Conservation (phyloP, 2,888 invertebrate species). For the Netelia fuscicornis region DNA sequence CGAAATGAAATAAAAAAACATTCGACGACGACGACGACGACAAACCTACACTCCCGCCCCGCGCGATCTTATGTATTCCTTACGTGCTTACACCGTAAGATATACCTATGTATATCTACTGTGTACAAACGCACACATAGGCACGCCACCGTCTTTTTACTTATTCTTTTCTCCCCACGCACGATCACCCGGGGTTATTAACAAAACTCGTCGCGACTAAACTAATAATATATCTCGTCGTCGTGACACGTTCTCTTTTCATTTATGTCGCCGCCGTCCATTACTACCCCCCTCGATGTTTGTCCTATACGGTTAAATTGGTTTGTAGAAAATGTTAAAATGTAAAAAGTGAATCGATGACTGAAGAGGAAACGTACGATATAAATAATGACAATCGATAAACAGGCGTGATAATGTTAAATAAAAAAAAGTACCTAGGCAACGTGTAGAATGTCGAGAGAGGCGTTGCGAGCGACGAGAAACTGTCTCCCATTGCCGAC, state of each 20-base stretch:
- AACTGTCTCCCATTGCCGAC: slow-evolving; percentile 20
- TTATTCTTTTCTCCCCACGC: slow-evolving; percentile 57
- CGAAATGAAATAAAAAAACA: slow-evolving; percentile 20
- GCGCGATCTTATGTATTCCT: slow-evolving; percentile 59
- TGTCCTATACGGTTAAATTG: not conserved
- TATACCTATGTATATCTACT: slow-evolving; percentile 37
- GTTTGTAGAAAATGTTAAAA: slow-evolving; percentile 80
- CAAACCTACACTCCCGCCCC: slow-evolving; percentile 50
- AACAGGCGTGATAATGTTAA: slow-evolving; percentile 76
- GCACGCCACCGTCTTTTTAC: slow-evolving; percentile 62
- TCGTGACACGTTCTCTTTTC: slow-evolving; percentile 79
- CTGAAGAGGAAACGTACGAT: slow-evolving; percentile 85
- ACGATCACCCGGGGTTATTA: slow-evolving; percentile 47
- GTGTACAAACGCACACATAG: slow-evolving; percentile 34
- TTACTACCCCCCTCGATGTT: slow-evolving; percentile 41
- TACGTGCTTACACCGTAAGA: slow-evolving; percentile 37
- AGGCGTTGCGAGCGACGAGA: slow-evolving; percentile 36
- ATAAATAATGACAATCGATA: slow-evolving; percentile 85
- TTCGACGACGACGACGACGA: slow-evolving; percentile 47
- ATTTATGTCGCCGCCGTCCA: slow-evolving; percentile 70
- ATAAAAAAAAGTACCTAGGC: slow-evolving; percentile 77
- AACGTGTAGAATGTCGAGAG: slow-evolving; percentile 24
- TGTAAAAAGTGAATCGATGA: slow-evolving; percentile 85
- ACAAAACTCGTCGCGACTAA: slow-evolving; percentile 33
- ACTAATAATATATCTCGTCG: slow-evolving; percentile 50